Conservation (phyloP, 2,113 vertebrate genomes). For the Melospiza melodia region DNA sequence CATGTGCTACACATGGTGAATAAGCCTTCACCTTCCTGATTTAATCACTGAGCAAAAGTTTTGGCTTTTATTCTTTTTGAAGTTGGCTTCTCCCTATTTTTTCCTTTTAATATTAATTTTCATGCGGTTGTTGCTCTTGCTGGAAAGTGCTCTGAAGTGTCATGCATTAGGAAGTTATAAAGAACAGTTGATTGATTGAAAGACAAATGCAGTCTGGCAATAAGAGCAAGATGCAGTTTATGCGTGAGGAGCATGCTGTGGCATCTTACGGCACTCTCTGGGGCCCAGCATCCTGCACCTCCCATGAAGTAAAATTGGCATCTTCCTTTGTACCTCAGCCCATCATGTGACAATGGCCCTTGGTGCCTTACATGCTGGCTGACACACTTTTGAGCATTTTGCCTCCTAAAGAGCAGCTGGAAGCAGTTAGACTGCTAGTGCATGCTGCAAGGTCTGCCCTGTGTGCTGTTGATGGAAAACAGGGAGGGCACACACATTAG, state of each 20-base stretch:
- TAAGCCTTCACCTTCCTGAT: not conserved
- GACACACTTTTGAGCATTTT: not conserved
- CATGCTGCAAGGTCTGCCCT: not conserved
- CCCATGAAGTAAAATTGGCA: fast-evolving
- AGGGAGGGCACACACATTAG: not conserved
- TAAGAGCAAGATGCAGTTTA: not conserved
- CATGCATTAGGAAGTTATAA: not conserved
- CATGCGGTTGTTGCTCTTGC: not conserved
- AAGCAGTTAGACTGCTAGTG: not conserved
- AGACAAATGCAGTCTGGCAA: not conserved
- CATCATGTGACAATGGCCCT: not conserved
- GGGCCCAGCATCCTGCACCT: not conserved
- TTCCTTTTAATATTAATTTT: not conserved
- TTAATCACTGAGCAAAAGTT: not conserved
- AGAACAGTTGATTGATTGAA: not conserved
- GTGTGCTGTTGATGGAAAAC: not conserved
- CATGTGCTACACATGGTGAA: not conserved
- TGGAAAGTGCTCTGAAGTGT: not conserved
- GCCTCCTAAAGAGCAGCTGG: not conserved
- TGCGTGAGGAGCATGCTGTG: not conserved
- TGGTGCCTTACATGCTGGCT: not conserved
- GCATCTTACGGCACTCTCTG: fast-evolving
- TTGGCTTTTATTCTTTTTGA: not conserved
- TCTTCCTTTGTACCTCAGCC: not conserved
- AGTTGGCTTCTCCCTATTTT: not conserved